Base-by-base conservation (phyloP, 2,113 vertebrate species). In the Rhinogobius similis region DNA sequence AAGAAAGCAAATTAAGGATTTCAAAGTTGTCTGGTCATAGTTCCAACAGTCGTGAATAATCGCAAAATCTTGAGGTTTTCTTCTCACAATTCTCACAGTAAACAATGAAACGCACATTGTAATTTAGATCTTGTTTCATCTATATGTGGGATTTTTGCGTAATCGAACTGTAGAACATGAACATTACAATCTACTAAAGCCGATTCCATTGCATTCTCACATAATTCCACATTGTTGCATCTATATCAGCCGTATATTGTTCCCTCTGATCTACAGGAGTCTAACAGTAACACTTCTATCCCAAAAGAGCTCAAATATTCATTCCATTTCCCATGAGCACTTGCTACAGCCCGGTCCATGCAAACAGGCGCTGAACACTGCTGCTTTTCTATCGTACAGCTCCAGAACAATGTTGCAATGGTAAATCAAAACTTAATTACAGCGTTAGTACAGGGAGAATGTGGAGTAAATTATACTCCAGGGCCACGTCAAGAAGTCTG, bases 291-390 rank as follows among this genome's bases (percentile, higher is more conserved):
- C 72, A 62, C 73, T 72, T 76, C 20, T 6, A 39, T 76, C 87
- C 76, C 76, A 0, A 10, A 61, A 75, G 79, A 74, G 72, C 62
- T 20, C 66, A 59, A 58, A 87, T 81, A 78, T 71, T 52, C 73
- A 62, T 70, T 71, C 65, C 27, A 63, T 82, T 87, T 89, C 83
- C 82, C 85, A 88, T 79, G 84, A 83, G 84, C 24, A 6, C 70
- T n/a, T 36, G 23, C 58, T 36, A 14, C 14, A 18, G 55, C 26
- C 55, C 4, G 10, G 53, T 63, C 79, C 70, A 70, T 66, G 1
- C 67, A 76, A 72, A 24, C 74, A 16, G 39, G 59, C 72, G 43
- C 76, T 61, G 64, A 71, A 72, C 68, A 66, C 64, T 44, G 62
- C 66, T 55, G 59, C 26, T 52, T 75, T 61, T 78, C 70, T 70